Evolutionary conservation across 1,140 invertebrate species (phyloP), one percentile per base, ranked within the genome.

Genomic region (Gonioctena quinquepunctata): DNA sequence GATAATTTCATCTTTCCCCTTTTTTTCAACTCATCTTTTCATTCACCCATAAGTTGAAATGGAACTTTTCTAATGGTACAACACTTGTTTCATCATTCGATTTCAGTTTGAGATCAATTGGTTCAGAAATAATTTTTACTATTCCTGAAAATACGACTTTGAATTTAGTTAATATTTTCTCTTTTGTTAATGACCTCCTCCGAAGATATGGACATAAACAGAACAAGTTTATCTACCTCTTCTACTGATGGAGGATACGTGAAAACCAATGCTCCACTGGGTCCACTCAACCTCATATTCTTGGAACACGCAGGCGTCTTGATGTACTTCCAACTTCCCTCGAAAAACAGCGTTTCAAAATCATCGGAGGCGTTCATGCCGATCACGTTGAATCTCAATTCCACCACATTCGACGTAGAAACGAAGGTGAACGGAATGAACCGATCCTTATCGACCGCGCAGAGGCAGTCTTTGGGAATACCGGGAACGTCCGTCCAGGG

Each of bases 281-380:
- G 86, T n/a, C 92, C 93, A 19, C 86, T 86, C 25, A 92, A 88
- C 63, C 88, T 84, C 69, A 92, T 87, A 66, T 88, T 88, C 68
- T 87, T 85, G 19, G 88, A 83, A 78, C 93, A 95, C 21, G 86
- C 83, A 18, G 89, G 83, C 57, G 90, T 87, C 77, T 92, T 89
- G 0, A 94, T 85, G 75, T 94, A 95, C 79, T 95, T 93, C 81
- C 92, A 94, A 33, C 88, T 89, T 18, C 91, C 94, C 82, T 95
- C 93, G 80, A 96, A 95, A 68, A 90, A 91, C 48, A 94, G 87
- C 64, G 92, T 91, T 61, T 91, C 89, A 79, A 93, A 94, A 83
- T 96, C 94, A 76, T 96, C 93, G 5, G 90, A 84, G 0, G 92
- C 88, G 54, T 90, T 90, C 94, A 96, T 96, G 63, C 91, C 90